Conservation (phyloP, 2,888 invertebrate genomes). For the Lepidonotus clava region DNA sequence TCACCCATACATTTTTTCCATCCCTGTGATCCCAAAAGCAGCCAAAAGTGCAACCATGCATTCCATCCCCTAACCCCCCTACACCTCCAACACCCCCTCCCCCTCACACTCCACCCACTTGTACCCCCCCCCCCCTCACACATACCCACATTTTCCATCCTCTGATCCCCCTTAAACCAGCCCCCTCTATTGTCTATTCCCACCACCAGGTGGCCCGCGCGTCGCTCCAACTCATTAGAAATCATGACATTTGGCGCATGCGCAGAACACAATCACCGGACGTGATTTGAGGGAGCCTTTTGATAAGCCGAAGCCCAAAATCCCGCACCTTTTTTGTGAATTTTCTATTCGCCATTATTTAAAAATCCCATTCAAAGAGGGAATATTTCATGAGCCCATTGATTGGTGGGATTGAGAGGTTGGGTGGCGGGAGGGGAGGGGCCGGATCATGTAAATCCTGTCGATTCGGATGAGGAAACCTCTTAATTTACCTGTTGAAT, state of each 20-base stretch:
- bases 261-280: not conserved
- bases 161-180: too few species aligned
- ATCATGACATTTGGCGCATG: not conserved
- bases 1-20: not conserved
- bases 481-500: not conserved
- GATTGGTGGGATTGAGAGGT: not conserved
- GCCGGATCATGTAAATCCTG: not conserved
- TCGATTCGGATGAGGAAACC: not conserved
- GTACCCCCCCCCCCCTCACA: not conserved
- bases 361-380: not conserved
- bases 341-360: not conserved
- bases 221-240: conserved; percentile 18
- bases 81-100: not conserved
- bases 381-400: conserved; percentile 7
- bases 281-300: not conserved
- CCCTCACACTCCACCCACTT: not conserved
- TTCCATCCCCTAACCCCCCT: not conserved
- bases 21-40: too few species aligned
- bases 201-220: not conserved
- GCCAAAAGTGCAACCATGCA: not conserved
- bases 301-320: not conserved
- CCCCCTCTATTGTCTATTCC: not conserved
- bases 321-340: not conserved
- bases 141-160: too few species aligned
- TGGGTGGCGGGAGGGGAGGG: not conserved